These are phyloP conservation scores for Petrocephalus zakoni DNA, from an alignment of 2,113 vertebrate species.

Conservation along the genomic window DNA sequence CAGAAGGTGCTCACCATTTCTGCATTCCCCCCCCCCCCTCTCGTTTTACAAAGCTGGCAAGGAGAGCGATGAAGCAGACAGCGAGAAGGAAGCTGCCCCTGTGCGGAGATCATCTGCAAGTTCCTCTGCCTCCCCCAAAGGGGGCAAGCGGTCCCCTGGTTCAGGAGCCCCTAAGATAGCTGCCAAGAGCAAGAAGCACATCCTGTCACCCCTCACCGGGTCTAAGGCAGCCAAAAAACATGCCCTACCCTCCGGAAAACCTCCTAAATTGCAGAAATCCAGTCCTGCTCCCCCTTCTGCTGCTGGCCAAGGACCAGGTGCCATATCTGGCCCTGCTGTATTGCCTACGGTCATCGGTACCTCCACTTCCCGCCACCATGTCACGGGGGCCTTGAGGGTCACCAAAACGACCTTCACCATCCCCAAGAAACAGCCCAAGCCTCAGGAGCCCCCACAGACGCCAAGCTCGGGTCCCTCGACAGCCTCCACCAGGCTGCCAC, in stretches of 20 bases:
- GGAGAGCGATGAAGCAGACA: conserved; percentile 46
- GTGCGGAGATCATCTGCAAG: conserved; percentile 40
- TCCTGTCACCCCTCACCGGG: conserved; percentile 19
- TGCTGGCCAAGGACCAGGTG: not conserved
- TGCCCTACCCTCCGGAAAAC: conserved; percentile 26
- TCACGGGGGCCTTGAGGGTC: conserved; percentile 61
- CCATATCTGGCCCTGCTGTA: conserved; percentile 20
- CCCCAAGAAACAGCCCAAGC: conserved; percentile 63
- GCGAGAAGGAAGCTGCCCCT: conserved; percentile 40
- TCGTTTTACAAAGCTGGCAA: conserved; percentile 49
- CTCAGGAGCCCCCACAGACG: conserved; percentile 44
- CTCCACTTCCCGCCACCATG: conserved; percentile 57
- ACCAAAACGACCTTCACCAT: conserved; percentile 66
- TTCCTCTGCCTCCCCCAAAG: conserved; percentile 33
- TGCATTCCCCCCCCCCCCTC: conserved; percentile 41
- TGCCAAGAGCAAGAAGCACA: conserved; percentile 49
- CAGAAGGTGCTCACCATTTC: not conserved
- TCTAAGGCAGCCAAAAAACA: conserved; percentile 50
- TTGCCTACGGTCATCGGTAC: conserved; percentile 48
- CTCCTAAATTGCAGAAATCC: conserved; percentile 49
- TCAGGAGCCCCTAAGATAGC: conserved; percentile 44
- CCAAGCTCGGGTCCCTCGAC: conserved; percentile 46
- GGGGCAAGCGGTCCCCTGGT: conserved; percentile 42
- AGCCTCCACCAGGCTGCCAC: conserved; percentile 44
- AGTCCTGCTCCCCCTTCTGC: conserved; percentile 31